Conservation (phyloP, 30 jellyfish, hydroid and myxozoan species). For the Hydra vulgaris region DNA sequence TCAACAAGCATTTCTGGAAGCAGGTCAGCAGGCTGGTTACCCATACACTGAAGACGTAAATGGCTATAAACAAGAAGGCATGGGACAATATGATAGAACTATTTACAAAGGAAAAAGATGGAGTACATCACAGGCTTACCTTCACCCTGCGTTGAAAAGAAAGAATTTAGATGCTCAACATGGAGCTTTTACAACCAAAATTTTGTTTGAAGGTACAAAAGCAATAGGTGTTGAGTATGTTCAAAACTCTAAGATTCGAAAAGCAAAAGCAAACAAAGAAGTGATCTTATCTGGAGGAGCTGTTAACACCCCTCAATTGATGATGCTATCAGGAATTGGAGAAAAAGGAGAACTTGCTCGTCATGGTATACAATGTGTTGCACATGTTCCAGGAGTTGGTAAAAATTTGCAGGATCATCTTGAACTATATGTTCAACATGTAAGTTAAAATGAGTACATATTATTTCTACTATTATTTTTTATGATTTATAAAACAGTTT, state of each 20-base stretch:
- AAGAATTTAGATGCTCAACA: constrained; percentile 46
- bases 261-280: constrained; percentile 74
- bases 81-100: constrained; percentile 90
- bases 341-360: constrained; percentile 27
- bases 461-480: too few relatives aligned
- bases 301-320: constrained; percentile 76
- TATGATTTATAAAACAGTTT: too few relatives aligned
- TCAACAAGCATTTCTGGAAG: constrained; percentile 73
- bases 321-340: constrained; percentile 93
- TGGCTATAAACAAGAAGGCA: constrained; percentile 91
- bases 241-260: constrained; percentile 40
- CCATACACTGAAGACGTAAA: constrained; percentile 83
- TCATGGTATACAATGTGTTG: constrained; percentile 43
- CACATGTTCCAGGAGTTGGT: constrained; percentile 84
- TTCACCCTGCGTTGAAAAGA: constrained; percentile 73
- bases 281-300: constrained; percentile 71
- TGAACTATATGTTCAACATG: constrained; percentile 49
- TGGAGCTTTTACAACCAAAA: constrained; percentile 33
- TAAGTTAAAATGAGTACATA: constrained; percentile 14
- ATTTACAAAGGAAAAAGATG: constrained; percentile 80
- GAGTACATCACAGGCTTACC: constrained; percentile 94
- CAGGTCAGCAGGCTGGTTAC: constrained; percentile 88
- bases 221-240: constrained; percentile 80
- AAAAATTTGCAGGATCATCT: constrained; percentile 84
- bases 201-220: constrained; percentile 65